Conservation (phyloP, 2,888 invertebrate genomes). For the Eristalis arbustorum region DNA sequence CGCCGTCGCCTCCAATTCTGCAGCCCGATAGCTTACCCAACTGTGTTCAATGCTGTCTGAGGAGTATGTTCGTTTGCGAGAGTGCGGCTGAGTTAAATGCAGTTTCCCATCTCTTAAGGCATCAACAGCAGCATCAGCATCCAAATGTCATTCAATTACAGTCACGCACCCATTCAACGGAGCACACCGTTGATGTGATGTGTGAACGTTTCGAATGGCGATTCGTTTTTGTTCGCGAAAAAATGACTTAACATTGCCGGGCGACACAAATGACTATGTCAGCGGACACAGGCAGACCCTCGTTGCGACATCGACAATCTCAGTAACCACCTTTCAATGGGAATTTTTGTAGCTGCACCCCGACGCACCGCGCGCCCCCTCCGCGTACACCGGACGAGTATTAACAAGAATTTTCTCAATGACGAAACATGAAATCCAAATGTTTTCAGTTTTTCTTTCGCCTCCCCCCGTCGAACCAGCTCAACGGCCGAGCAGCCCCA, state of each 20-base stretch:
- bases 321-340: conserved; percentile 52
- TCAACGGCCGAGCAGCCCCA: background rate
- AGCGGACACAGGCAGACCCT: conserved; percentile 48
- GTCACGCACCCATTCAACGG: conserved; percentile 67
- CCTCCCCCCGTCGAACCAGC: background rate
- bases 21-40: background rate
- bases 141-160: conserved; percentile 67
- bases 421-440: conserved; percentile 70
- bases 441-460: conserved; percentile 55
- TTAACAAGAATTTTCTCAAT: conserved; percentile 69
- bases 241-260: conserved; percentile 63
- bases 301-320: conserved; percentile 42
- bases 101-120: conserved; percentile 48
- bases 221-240: conserved; percentile 34
- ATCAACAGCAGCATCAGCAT: conserved; percentile 15
- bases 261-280: conserved; percentile 70
- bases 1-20: background rate
- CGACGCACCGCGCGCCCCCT: background rate
- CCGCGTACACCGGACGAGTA: background rate
- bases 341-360: conserved; percentile 38
- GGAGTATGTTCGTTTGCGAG: conserved; percentile 1
- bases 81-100: background rate
- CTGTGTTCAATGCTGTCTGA: conserved; percentile 26
- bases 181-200: conserved; percentile 48
- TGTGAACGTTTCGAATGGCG: conserved; percentile 60